These are phyloP conservation scores for Tromatobia lineatoria DNA, from an alignment of 2,888 invertebrate genomes.

Conservation along the genomic window DNA sequence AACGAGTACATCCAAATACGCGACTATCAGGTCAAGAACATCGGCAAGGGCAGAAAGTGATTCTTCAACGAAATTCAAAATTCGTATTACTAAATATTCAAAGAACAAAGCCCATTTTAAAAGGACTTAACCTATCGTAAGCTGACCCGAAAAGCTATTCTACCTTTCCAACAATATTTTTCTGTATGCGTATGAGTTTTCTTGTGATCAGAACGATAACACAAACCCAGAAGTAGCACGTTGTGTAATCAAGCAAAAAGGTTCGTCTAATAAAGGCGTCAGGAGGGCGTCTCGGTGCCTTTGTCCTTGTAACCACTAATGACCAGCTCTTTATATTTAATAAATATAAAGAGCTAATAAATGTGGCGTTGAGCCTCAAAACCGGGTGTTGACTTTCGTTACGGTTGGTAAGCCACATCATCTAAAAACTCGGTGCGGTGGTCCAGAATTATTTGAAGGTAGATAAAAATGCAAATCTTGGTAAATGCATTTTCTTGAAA, in stretches of 20 bases:
- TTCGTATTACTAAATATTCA: too few species aligned
- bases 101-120: too few species aligned
- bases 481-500: too few species aligned
- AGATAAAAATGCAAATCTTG: too few species aligned
- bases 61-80: too few species aligned
- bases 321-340: conserved; percentile 2
- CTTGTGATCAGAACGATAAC: background rate
- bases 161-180: too few species aligned
- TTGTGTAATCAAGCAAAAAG: background rate
- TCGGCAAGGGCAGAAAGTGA: too few species aligned
- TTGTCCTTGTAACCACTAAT: conserved; percentile 1
- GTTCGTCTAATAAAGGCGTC: background rate
- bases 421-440: conserved; percentile 36
- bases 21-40: too few species aligned
- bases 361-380: background rate
- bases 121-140: too few species aligned
- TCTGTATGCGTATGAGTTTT: too few species aligned
- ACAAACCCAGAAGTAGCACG: background rate
- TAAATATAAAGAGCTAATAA: conserved; percentile 3
- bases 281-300: background rate
- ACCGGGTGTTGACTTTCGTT: conserved; percentile 7
- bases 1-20: too few species aligned
- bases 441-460: background rate
- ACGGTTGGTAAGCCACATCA: conserved; percentile 17
- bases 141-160: too few species aligned